These are phyloP conservation scores for Branchellion lobata DNA, from an alignment of 2,888 invertebrate species.

Conservation along the genomic window DNA sequence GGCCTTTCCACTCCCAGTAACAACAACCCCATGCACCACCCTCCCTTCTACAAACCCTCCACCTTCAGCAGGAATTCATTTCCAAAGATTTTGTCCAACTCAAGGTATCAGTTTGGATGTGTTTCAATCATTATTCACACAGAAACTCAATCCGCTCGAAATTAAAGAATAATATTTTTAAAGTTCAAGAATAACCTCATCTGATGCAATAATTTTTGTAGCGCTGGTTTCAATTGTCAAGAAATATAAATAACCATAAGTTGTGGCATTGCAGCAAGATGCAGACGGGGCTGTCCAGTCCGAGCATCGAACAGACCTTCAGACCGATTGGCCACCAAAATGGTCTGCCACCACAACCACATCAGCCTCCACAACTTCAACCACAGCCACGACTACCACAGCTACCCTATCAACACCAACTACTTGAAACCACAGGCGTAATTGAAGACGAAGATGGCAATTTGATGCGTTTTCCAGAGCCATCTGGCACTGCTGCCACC, in stretches of 20 bases:
- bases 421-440: neutral
- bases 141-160: no score
- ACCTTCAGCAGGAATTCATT: constrained; percentile 2
- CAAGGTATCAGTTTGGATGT: neutral
- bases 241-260: no score
- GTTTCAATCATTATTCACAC: no score
- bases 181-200: no score
- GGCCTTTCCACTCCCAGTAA: no score
- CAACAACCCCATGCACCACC: neutral
- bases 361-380: neutral
- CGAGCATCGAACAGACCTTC: neutral
- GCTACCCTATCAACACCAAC: neutral
- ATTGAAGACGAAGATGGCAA: neutral
- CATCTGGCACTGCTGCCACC: neutral
- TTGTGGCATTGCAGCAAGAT: neutral
- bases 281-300: neutral
- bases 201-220: no score
- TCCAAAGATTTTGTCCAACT: neutral
- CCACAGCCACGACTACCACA: neutral
- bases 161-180: no score
- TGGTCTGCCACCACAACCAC: neutral
- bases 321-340: neutral
- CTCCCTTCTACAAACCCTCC: neutral
- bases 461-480: constrained; percentile 36
- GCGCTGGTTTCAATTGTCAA: no score